Evolutionary conservation across 2,797 vertebrate genomes (phyloP), one percentile per base, ranked within the genome.

Genomic region (Chelon labrosus): DNA sequence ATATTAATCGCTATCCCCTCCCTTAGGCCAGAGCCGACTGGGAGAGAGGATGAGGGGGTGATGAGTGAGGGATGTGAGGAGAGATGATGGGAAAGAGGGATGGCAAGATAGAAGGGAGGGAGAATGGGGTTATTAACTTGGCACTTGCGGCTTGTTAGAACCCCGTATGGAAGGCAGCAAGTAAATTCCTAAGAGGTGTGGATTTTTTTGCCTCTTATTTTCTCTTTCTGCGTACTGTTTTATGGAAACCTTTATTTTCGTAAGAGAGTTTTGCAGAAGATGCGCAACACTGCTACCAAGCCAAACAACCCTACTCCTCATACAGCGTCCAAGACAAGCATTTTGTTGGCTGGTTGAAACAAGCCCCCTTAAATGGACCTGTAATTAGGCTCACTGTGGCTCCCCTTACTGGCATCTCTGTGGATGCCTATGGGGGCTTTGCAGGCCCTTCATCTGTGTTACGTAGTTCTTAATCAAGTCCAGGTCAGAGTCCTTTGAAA

Each of bases 1-100:
- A 99, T 99, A 99, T 98, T 98, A 98, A 99, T 99, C 97, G 95
- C 95, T 95, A 94, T 95, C 96, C 94, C 94, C 94, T 96, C 94
- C 97, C 96, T 65, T 44, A 93, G 93, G 95, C 93, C 91, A 75
- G 71, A 85, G 80, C 76, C 83, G 72, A 67, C 76, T 66, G 94
- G 92, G 94, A 70, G 80, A 70, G 75, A 65, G 83, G 41, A 73
- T 74, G 65, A 72, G 93, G 93, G 94, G 94, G 92, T 92, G 90
- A 92, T 84, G 85, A 84, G 91, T 70, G 92, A 94, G 95, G 94
- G 95, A 90, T 73, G 70, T 70, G 70, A 70, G 78, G 49, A 76
- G 70, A 54, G 94, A 93, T 95, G 79, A 84, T 78, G 77, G 72
- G 57, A 76, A 94, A 94, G 93, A 94, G 92, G 92, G 94, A 92